Evolutionary conservation across 1,140 invertebrate species (phyloP), one percentile per base, ranked within the genome.

Genomic region (Hylyphantes graminicola): DNA sequence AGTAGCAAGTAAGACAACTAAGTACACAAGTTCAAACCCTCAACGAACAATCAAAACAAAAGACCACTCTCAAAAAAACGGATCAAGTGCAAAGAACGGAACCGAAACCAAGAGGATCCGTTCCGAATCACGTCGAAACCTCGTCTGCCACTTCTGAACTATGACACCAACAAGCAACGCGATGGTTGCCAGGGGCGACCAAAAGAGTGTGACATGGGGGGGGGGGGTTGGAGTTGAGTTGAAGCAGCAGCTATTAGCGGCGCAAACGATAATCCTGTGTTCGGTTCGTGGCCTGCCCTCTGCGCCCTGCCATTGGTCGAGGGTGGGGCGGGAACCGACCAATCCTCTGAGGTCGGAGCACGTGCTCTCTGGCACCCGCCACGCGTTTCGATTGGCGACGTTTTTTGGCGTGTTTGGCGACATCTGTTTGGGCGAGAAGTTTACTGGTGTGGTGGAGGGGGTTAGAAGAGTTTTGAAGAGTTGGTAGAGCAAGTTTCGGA

Each of bases 161-260:
- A 74, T 83, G 80, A 83, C 80, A 83, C 79, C 50, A 64, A 59
- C 77, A 70, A 59, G 64, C 57, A 78, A 78, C 67, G 79, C 79
- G 55, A 19, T 53, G 13, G 80, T 83, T 83, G 70, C 80, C 80
- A 73, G 57, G 35, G 80, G 72, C 59, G 80, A 83, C 80, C 15
- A 35, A 35, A 35, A 53, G 15, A 57, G 35, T 76, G 48, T 61
- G 57, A 57, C 53, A 74, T 74, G 59, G 77, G 65, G 21, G 77
- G 79, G 80, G 70, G 74, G 70, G 75, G 64, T 67, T 65, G 67
- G 67, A 83, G 64, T 67, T 65, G 67, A 75, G 80, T 83, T 83
- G 70, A 83, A 83, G 80, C 80, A 83, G 80, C 35, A 55, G 72
- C 80, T 83, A 83, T 83, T 83, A 83, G 80, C 80, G 80, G 80